Percentiles rank a stretch among this genome's conserved stretches.
Evolutionary conservation across 30 jellyfish, hydroid and myxozoan species (phyloP).

Genomic region (Cassiopea andromeda): DNA sequence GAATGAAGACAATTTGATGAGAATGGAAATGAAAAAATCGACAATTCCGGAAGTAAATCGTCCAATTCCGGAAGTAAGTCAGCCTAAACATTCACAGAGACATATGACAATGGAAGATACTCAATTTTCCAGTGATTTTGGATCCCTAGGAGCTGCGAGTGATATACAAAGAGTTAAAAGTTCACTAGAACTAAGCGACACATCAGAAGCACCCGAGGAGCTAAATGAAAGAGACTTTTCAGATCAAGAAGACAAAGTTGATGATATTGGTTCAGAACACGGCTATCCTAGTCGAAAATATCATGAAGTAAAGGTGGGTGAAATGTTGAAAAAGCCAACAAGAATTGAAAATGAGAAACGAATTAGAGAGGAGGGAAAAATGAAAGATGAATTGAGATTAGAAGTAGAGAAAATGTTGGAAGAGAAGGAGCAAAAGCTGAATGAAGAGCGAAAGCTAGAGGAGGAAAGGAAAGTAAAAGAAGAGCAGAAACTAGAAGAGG

Average conservation of each 20-base stretch:
- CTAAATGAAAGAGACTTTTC: not conserved
- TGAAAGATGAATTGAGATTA: not conserved
- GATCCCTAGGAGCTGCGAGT: constrained; percentile 66
- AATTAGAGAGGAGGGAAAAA: not conserved
- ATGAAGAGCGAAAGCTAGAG: not conserved
- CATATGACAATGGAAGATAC: constrained; percentile 11
- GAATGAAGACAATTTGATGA: not conserved
- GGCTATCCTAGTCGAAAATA: constrained; percentile 9
- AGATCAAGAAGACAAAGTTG: constrained; percentile 13
- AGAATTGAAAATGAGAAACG: not conserved
- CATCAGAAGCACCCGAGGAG: constrained; percentile 14
- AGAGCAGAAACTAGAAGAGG: not conserved
- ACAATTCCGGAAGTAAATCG: not conserved
- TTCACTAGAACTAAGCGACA: constrained; percentile 16
- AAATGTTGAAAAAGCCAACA: not conserved
- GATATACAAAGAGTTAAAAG: constrained; percentile 24
- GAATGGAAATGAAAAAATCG: constrained; percentile 5
- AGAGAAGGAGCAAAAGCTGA: constrained; percentile 3
- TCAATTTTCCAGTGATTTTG: constrained; percentile 48
- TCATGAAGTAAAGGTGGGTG: not conserved
- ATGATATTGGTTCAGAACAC: constrained; percentile 33
- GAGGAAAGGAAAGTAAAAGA: not conserved
- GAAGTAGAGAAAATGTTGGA: not conserved
- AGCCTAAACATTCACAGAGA: not conserved
- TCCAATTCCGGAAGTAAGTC: not conserved